A percentile compares a stretch with the other conserved stretches of the same genome.
phyloP scores from a whole-genome alignment of 2,113 vertebrate species.

The Coptodon rendalli region DNA sequence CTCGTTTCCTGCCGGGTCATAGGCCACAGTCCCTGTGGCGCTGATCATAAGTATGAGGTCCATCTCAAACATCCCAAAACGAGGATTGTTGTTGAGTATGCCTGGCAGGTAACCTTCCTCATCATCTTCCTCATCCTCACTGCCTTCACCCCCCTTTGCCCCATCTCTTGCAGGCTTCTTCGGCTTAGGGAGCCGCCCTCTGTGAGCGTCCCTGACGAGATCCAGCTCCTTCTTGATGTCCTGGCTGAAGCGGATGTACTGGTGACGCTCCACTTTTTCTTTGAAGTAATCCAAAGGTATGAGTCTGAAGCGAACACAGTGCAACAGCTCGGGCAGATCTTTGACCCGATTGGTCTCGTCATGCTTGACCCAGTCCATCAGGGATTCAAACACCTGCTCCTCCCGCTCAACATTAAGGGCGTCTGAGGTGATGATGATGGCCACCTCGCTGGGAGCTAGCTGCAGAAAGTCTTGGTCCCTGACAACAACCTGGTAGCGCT shows the following conservation, averaged over 20 bases:
- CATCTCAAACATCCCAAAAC: slow-evolving; percentile 95
- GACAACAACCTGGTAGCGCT: slow-evolving; percentile 78
- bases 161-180: slow-evolving; percentile 60
- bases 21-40: slow-evolving; percentile 84
- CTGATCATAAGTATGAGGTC: slow-evolving; percentile 93
- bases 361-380: slow-evolving; percentile 85
- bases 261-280: slow-evolving; percentile 82
- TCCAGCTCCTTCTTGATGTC: slow-evolving; percentile 88
- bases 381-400: slow-evolving; percentile 86
- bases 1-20: slow-evolving; percentile 85
- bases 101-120: slow-evolving; percentile 79
- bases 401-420: slow-evolving; percentile 83
- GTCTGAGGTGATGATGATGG: slow-evolving; percentile 83
- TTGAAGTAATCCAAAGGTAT: slow-evolving; percentile 81
- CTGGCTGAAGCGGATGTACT: slow-evolving; percentile 73
- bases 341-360: slow-evolving; percentile 71
- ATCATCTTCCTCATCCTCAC: slow-evolving; percentile 52
- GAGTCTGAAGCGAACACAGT: slow-evolving; percentile 89
- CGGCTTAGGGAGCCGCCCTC: slow-evolving; percentile 78
- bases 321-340: slow-evolving; percentile 82
- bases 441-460: slow-evolving; percentile 81
- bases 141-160: slow-evolving; percentile 36
- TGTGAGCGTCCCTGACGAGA: slow-evolving; percentile 84
- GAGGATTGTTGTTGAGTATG: slow-evolving; percentile 90
- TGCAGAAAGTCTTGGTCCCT: slow-evolving; percentile 86